Evolutionary conservation across 2,888 invertebrate genomes (phyloP).

Genomic region (Cheilosia vernalis): DNA sequence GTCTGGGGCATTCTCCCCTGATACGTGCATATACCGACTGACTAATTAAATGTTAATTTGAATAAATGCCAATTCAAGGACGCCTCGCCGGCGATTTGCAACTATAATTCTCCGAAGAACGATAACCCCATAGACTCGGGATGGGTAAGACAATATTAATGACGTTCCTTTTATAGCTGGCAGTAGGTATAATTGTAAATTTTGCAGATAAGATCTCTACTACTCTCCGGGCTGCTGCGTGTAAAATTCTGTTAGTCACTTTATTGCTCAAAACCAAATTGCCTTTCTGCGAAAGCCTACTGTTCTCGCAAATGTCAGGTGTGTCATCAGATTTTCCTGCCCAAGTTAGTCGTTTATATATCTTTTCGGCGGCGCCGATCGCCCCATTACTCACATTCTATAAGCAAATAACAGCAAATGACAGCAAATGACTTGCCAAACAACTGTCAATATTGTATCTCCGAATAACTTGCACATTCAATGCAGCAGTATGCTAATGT

Average conservation of each 20-base stretch:
- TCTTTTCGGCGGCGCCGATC: constrained; percentile 8
- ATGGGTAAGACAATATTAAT: constrained; percentile 14
- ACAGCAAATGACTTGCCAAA: neutral
- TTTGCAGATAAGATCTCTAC: constrained; percentile 33
- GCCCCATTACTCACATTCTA: constrained; percentile 32
- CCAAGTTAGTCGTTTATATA: neutral
- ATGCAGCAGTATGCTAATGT: constrained; percentile 18
- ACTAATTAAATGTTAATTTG: constrained; percentile 15
- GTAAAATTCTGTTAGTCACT: constrained; percentile 42
- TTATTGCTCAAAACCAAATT: constrained; percentile 38
- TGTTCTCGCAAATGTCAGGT: constrained; percentile 20
- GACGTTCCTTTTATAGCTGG: constrained; percentile 23
- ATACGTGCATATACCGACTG: neutral
- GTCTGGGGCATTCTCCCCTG: neutral
- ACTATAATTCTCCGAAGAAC: constrained; percentile 24
- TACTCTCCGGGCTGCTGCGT: neutral
- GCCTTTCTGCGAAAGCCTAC: constrained; percentile 41
- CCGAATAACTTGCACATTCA: constrained; percentile 5
- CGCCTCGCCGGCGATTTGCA: neutral
- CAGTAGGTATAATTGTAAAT: constrained; percentile 41
- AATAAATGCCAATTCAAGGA: constrained; percentile 21
- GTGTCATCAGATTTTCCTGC: constrained; percentile 48
- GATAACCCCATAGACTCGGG: constrained; percentile 13
- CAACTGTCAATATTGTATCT: neutral
- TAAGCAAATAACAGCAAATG: neutral